Evolutionary conservation across 2,888 invertebrate species (phyloP).

Genomic region (Tanytarsus gracilentus): DNA sequence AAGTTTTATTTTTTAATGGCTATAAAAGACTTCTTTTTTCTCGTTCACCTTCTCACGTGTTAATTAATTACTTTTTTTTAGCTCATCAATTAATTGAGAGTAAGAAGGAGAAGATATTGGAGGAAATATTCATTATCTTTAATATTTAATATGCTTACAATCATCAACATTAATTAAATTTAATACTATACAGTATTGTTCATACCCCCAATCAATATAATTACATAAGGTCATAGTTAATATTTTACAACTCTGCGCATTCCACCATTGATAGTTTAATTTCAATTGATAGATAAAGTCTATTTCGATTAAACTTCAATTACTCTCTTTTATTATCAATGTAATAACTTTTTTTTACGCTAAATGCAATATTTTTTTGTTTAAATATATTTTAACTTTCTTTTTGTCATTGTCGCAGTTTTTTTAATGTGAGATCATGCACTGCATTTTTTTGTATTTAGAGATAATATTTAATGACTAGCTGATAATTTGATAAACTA

Average conservation of each 20-base stretch:
- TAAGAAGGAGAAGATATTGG: too few species aligned
- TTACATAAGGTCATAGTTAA: background rate
- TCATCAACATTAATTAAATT: background rate
- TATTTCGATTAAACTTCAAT: background rate
- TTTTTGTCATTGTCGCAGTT: background rate
- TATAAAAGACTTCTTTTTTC: background rate
- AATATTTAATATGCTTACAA: too few species aligned
- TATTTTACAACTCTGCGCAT: background rate
- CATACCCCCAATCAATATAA: background rate
- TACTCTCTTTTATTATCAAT: constrained; percentile 13
- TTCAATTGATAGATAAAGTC: constrained; percentile 17
- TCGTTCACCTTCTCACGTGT: too few species aligned
- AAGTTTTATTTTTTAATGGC: background rate
- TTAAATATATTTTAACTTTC: background rate
- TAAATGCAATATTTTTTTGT: background rate
- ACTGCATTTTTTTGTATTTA: background rate
- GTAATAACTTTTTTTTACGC: constrained; percentile 24
- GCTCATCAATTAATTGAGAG: background rate
- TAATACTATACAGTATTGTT: constrained; percentile 25
- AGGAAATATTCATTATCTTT: too few species aligned
- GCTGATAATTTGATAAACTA: constrained; percentile 29
- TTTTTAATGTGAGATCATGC: background rate
- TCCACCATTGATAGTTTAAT: background rate
- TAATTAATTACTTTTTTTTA: background rate
- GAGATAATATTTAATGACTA: constrained; percentile 19